Evolutionary conservation across 2,797 vertebrate genomes (phyloP).

Genomic region (Thunnus albacares): DNA sequence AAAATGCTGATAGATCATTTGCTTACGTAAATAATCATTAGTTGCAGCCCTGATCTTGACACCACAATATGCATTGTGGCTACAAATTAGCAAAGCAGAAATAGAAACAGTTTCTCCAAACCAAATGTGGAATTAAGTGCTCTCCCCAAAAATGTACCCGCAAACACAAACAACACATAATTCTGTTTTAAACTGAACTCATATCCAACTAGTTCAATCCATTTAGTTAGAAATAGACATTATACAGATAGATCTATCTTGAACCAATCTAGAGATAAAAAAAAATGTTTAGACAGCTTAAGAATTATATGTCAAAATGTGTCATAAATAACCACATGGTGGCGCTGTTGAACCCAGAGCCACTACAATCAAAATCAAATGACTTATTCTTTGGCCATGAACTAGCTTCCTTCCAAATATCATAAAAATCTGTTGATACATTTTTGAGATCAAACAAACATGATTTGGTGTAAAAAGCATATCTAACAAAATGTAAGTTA

Average conservation of each 20-base stretch:
- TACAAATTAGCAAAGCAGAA: conserved; percentile 3
- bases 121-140: not conserved
- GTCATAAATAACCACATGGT: conserved; percentile 11
- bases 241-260: not conserved
- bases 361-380: not conserved
- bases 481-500: not conserved
- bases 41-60: no score
- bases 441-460: not conserved
- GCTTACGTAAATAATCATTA: no score
- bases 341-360: conserved; percentile 6
- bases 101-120: not conserved
- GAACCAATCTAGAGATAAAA: no score
- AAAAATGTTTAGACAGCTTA: not conserved
- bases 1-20: not conserved
- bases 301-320: not conserved
- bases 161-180: not conserved
- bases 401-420: not conserved
- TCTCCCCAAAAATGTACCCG: not conserved
- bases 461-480: not conserved
- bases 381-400: not conserved
- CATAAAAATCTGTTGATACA: not conserved
- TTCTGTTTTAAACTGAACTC: not conserved
- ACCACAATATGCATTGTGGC: no score
- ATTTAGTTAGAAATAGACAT: not conserved
- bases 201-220: not conserved